These are phyloP conservation scores for Bombus cullumanus DNA, from an alignment of 1,140 invertebrate species.

Conservation along the genomic window DNA sequence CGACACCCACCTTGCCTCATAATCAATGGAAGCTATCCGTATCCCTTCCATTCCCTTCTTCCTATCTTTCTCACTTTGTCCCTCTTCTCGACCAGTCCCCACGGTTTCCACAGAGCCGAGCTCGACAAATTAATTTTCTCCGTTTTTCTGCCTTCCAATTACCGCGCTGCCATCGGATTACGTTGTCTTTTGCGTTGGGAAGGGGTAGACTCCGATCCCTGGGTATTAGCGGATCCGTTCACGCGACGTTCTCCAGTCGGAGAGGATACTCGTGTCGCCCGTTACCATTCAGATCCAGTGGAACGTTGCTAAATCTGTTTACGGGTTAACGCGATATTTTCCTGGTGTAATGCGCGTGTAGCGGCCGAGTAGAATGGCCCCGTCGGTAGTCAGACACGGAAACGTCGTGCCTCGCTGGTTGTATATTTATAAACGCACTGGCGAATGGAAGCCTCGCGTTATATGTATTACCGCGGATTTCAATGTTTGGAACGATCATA, in stretches of 20 bases:
- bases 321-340: conserved; percentile 30
- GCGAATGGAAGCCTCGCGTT: not conserved
- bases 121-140: conserved; percentile 66
- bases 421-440: not conserved
- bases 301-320: conserved; percentile 46
- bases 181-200: conserved; percentile 49
- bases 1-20: conserved; percentile 69
- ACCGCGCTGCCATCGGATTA: conserved; percentile 62
- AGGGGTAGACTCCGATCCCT: conserved; percentile 26
- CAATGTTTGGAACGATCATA: not conserved
- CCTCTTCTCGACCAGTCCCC: conserved; percentile 25
- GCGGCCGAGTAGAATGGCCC: conserved; percentile 11
- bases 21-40: conserved; percentile 65
- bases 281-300: conserved; percentile 17
- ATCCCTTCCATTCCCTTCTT: conserved; percentile 13
- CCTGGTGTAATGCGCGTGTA: not conserved
- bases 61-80: not conserved
- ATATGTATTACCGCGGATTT: not conserved
- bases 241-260: conserved; percentile 24
- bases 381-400: conserved; percentile 8
- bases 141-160: conserved; percentile 70
- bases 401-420: not conserved
- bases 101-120: conserved; percentile 37
- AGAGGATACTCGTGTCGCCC: conserved; percentile 16
- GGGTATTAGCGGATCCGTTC: conserved; percentile 45